Conservation (phyloP, 2,888 invertebrate genomes). For the Coelinius sp. region DNA sequence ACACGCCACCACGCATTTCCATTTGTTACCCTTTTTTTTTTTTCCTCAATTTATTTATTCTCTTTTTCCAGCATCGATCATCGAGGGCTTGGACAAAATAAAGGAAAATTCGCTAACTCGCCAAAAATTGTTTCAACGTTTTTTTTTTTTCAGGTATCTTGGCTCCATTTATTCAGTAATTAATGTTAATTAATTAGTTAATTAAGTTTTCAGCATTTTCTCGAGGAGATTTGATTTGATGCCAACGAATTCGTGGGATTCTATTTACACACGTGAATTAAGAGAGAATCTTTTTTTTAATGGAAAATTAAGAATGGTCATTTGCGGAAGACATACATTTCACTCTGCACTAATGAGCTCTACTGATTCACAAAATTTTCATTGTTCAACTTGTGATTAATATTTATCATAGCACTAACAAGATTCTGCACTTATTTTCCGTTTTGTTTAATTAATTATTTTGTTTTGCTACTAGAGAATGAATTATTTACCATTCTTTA, state of each 20-base stretch:
- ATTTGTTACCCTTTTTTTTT: not conserved
- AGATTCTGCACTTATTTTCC: not conserved
- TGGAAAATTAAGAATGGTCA: conserved; percentile 5
- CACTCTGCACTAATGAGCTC: conserved; percentile 11
- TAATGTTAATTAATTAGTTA: not conserved
- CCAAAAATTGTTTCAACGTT: not conserved
- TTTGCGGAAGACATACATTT: conserved; percentile 23
- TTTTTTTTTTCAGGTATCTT: not conserved
- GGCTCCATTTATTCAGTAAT: not conserved
- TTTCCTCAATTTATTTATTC: not conserved
- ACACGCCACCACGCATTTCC: conserved; percentile 12
- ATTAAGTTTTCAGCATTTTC: not conserved
- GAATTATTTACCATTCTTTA: conserved; percentile 6
- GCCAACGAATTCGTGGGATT: not conserved
- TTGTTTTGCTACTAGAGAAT: not conserved
- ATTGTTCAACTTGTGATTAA: not conserved
- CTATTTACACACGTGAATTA: not conserved
- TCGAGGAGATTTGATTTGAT: not conserved
- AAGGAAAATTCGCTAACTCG: not conserved
- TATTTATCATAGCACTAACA: not conserved
- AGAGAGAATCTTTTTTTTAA: not conserved
- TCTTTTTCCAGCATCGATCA: not conserved
- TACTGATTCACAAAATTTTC: not conserved
- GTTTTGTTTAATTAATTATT: not conserved
- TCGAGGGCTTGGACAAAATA: not conserved